Conservation (phyloP, 2,888 invertebrate genomes). For the Eilema caniola region DNA sequence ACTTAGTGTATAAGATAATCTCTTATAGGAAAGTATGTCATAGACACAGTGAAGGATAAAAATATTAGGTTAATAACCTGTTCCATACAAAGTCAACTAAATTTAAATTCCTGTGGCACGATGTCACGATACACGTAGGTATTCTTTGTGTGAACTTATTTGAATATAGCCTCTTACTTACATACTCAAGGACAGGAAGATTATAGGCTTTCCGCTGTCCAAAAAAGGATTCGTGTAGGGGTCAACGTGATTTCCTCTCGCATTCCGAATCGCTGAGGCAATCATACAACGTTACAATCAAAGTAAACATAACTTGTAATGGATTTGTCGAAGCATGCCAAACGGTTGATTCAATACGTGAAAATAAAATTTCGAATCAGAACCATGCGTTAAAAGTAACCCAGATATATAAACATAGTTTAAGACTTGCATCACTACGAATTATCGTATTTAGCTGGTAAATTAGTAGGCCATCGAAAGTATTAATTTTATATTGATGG, state of each 20-base stretch:
- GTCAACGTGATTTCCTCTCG: slow-evolving; percentile 83
- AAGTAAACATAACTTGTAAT: slow-evolving; percentile 77
- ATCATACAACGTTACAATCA: slow-evolving; percentile 71
- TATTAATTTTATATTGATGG: slow-evolving; percentile 68
- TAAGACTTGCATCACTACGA: slow-evolving; percentile 66
- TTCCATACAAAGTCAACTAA: slow-evolving; percentile 50
- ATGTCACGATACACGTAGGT: slow-evolving; percentile 56
- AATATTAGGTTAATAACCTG: slow-evolving; percentile 68
- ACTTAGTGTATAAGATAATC: slow-evolving; percentile 68
- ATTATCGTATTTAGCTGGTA: slow-evolving; percentile 69
- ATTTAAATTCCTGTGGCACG: slow-evolving; percentile 51
- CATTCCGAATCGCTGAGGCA: slow-evolving; percentile 82
- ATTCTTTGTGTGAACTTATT: slow-evolving; percentile 55
- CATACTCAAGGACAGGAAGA: slow-evolving; percentile 66
- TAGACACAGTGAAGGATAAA: slow-evolving; percentile 68
- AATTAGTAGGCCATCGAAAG: slow-evolving; percentile 68
- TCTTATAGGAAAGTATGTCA: slow-evolving; percentile 71
- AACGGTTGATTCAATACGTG: slow-evolving; percentile 74
- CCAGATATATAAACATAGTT: slow-evolving; percentile 31
- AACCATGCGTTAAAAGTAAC: slow-evolving; percentile 60
- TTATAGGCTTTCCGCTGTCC: slow-evolving; percentile 70
- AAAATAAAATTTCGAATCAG: slow-evolving; percentile 67
- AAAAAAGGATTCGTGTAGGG: slow-evolving; percentile 79
- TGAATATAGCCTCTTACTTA: slow-evolving; percentile 40
- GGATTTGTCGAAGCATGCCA: slow-evolving; percentile 70